Evolutionary conservation across 2,113 vertebrate genomes (phyloP).

Genomic region (Felis chaus): DNA sequence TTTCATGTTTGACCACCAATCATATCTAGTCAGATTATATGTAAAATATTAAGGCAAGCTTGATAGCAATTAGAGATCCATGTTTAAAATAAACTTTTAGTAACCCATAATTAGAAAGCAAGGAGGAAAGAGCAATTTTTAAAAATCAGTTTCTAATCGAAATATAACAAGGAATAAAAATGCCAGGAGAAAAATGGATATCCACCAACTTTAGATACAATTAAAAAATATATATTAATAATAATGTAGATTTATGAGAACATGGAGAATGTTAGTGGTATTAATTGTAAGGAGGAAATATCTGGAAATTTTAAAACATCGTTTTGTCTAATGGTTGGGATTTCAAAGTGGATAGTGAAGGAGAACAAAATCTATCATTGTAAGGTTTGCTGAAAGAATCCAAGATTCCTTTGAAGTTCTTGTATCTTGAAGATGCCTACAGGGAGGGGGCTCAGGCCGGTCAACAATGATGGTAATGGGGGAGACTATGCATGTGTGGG

Average conservation of each 20-base stretch:
- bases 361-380: neutral
- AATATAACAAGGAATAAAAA: slow-evolving; percentile 42
- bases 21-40: neutral
- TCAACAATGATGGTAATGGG: neutral
- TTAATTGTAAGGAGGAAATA: neutral
- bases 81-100: slow-evolving; percentile 51
- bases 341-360: slow-evolving; percentile 11
- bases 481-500: neutral
- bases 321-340: neutral
- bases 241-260: neutral
- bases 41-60: slow-evolving; percentile 40
- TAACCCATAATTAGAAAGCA: slow-evolving; percentile 19
- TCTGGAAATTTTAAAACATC: neutral
- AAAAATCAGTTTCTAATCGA: neutral
- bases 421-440: neutral
- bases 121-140: slow-evolving; percentile 26
- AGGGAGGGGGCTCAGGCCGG: neutral
- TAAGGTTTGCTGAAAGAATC: slow-evolving; percentile 42
- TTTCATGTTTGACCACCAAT: neutral
- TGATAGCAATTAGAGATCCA: neutral
- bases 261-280: neutral
- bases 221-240: neutral
- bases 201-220: slow-evolving; percentile 8
- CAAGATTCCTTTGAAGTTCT: slow-evolving; percentile 31
- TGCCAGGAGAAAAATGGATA: slow-evolving; percentile 39